Evolutionary conservation across 2,113 vertebrate species (phyloP).

Genomic region (Grallaria varia): DNA sequence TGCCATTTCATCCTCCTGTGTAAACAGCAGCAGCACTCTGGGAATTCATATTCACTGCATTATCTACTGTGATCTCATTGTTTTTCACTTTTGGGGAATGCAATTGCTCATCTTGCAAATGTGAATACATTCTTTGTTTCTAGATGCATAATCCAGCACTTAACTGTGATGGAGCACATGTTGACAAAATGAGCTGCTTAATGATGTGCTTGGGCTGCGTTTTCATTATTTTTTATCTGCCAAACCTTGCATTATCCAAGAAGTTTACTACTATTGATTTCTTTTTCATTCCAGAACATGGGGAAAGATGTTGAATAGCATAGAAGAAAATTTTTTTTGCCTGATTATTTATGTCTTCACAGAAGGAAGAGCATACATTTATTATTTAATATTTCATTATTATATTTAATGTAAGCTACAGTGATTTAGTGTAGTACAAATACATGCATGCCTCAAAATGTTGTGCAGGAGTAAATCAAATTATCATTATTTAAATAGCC

Average conservation of each 20-base stretch:
- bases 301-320: background rate
- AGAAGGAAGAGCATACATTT: background rate
- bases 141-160: slow-evolving; percentile 10
- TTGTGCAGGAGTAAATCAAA: background rate
- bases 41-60: background rate
- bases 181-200: slow-evolving; percentile 7
- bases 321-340: background rate
- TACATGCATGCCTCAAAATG: background rate
- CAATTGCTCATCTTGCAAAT: slow-evolving; percentile 7
- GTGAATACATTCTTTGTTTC: slow-evolving; percentile 28
- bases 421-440: background rate
- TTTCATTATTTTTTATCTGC: slow-evolving; percentile 36
- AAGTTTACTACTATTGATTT: slow-evolving; percentile 39
- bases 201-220: background rate
- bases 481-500: background rate
- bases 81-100: background rate
- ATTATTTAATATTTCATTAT: background rate
- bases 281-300: background rate
- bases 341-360: background rate
- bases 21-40: background rate
- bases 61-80: background rate
- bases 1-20: background rate
- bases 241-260: slow-evolving; percentile 18
- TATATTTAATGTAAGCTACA: background rate
- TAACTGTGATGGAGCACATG: slow-evolving; percentile 42